A percentile compares a stretch with the other conserved stretches of the same genome.
phyloP scores from a whole-genome alignment of 2,797 vertebrate genomes.

The Rhyacichthys aspro region DNA sequence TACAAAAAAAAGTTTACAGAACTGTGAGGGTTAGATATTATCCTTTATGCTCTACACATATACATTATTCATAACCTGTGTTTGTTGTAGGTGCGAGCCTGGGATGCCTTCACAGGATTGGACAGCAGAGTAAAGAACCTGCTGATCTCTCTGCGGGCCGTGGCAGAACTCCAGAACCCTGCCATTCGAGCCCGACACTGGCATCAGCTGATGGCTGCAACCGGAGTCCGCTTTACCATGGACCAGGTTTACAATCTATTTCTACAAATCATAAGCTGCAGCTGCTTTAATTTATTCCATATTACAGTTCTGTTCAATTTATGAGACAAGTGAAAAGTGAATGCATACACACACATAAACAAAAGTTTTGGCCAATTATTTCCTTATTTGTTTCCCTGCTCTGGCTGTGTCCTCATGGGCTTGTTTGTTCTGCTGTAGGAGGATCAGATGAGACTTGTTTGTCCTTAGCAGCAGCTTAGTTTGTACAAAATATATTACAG shows the following conservation, averaged over 20 bases:
- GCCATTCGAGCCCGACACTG: constrained; percentile 92
- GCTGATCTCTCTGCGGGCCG: constrained; percentile 85
- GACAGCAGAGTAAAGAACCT: constrained; percentile 89
- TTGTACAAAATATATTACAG: constrained; percentile 26
- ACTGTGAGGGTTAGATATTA: no score
- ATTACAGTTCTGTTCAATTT: background rate
- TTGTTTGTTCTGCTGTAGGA: constrained; percentile 8
- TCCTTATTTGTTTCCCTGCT: constrained; percentile 18
- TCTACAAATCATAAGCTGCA: background rate
- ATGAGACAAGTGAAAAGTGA: background rate
- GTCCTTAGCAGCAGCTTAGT: constrained; percentile 25
- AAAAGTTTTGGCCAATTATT: constrained; percentile 23
- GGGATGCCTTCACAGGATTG: constrained; percentile 89
- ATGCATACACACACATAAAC: background rate
- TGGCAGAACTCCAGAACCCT: constrained; percentile 91
- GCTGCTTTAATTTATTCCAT: background rate
- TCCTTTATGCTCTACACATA: no score
- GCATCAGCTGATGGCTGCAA: constrained; percentile 90
- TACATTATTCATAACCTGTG: constrained; percentile 17
- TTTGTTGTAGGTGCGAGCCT: constrained; percentile 74
- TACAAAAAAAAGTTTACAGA: no score
- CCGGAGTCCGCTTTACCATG: constrained; percentile 88
- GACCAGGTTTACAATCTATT: constrained; percentile 63
- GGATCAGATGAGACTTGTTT: constrained; percentile 20
- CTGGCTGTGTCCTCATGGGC: constrained; percentile 15